Conservation (phyloP, 1,140 invertebrate species). For the Brachionus manjavacas region DNA sequence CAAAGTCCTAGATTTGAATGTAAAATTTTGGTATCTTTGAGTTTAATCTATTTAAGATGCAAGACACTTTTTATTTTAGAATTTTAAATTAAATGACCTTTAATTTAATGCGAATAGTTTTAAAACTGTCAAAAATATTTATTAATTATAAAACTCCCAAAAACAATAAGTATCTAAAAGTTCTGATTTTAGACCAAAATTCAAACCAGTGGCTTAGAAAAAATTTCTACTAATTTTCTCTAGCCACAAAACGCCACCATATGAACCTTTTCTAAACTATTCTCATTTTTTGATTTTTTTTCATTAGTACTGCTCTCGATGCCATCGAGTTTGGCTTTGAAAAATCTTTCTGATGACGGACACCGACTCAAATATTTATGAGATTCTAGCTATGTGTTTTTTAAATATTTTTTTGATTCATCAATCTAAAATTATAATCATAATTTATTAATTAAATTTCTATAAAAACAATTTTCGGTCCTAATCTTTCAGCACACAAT, state of each 20-base stretch:
- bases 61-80: not conserved
- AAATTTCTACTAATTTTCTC: not conserved
- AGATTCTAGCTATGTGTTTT: constrained; percentile 27
- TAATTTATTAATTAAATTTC: constrained; percentile 36
- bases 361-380: constrained; percentile 31
- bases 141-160: not conserved
- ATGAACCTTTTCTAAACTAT: not conserved
- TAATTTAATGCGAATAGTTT: not conserved
- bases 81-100: not conserved
- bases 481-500: not conserved
- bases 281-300: not conserved
- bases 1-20: not conserved
- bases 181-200: not conserved
- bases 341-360: constrained; percentile 9
- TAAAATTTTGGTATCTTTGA: not conserved
- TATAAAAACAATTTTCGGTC: constrained; percentile 4
- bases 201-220: not conserved
- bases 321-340: not conserved
- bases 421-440: constrained; percentile 14
- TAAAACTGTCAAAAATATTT: not conserved
- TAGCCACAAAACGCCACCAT: not conserved
- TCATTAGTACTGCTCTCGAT: not conserved
- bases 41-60: not conserved
- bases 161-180: not conserved
- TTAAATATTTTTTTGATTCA: not conserved